phyloP scores from a whole-genome alignment of 1,140 invertebrate genomes.

The Telenomus remus region DNA sequence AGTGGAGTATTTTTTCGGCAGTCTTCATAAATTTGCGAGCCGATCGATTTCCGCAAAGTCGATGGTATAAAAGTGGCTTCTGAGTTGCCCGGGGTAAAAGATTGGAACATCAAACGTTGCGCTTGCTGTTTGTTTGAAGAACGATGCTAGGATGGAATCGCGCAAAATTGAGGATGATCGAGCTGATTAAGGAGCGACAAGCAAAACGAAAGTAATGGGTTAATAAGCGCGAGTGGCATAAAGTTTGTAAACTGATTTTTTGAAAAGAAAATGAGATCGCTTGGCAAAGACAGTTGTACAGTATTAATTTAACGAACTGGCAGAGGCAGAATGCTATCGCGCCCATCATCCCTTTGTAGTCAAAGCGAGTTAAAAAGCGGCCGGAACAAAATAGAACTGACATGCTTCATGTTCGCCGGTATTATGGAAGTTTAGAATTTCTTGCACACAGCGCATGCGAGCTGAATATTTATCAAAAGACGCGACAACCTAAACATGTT shows the following conservation, averaged over 20 bases:
- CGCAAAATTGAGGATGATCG: background rate
- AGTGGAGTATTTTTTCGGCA: too few species aligned
- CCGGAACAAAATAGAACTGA: constrained; percentile 43
- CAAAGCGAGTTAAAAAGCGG: constrained; percentile 44
- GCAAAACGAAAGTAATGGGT: background rate
- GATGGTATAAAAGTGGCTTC: too few species aligned
- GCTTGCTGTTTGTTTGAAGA: too few species aligned
- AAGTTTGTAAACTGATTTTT: background rate
- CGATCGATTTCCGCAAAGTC: too few species aligned
- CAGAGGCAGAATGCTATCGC: constrained; percentile 20
- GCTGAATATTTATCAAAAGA: constrained; percentile 53
- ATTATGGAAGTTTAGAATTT: constrained; percentile 54
- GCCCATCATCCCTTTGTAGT: constrained; percentile 36
- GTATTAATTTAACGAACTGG: constrained; percentile 39
- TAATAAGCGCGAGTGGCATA: background rate
- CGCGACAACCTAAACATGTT: constrained; percentile 26
- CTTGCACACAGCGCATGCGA: constrained; percentile 27
- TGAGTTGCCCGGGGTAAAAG: too few species aligned
- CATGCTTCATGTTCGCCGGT: constrained; percentile 26
- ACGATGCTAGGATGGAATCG: too few species aligned
- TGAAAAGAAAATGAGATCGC: constrained; percentile 1
- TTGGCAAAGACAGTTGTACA: constrained; percentile 18
- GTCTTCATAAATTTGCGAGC: too few species aligned
- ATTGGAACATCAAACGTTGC: too few species aligned
- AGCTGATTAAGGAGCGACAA: too few species aligned